Conservation (phyloP, 2,888 invertebrate genomes). For the Cheilosia scutellata region DNA sequence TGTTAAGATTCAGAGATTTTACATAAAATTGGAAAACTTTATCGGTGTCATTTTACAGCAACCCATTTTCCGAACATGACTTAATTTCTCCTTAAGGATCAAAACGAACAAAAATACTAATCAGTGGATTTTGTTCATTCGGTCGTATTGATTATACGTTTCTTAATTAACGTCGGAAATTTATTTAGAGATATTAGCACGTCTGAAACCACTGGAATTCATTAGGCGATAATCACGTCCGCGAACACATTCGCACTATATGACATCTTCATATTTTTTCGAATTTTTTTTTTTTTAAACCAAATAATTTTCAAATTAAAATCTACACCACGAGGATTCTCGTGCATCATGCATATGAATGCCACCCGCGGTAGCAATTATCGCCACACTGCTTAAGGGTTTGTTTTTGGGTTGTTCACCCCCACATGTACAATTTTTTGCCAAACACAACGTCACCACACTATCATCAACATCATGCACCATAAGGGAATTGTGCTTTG, state of each 20-base stretch:
- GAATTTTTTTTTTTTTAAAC: slow-evolving; percentile 41
- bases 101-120: too few species aligned
- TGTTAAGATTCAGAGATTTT: too few species aligned
- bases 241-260: slow-evolving; percentile 11
- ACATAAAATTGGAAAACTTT: too few species aligned
- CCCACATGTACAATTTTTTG: slow-evolving; percentile 32
- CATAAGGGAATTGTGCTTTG: slow-evolving; percentile 68
- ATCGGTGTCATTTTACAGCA: too few species aligned
- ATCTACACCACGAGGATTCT: slow-evolving; percentile 36
- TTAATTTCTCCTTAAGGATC: too few species aligned
- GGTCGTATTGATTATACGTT: neutral
- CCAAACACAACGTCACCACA: slow-evolving; percentile 59
- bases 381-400: slow-evolving; percentile 72
- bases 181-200: slow-evolving; percentile 52
- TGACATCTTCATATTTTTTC: slow-evolving; percentile 20
- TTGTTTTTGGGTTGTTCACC: slow-evolving; percentile 71
- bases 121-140: too few species aligned
- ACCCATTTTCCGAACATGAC: too few species aligned
- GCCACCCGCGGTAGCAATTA: slow-evolving; percentile 74
- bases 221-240: slow-evolving; percentile 72
- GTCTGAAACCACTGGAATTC: slow-evolving; percentile 71
- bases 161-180: slow-evolving; percentile 3
- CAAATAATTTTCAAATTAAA: slow-evolving; percentile 55
- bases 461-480: slow-evolving; percentile 39
- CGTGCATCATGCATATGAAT: slow-evolving; percentile 52